Evolutionary conservation across 2,797 vertebrate genomes (phyloP).

Genomic region (Erethizon dorsatum): DNA sequence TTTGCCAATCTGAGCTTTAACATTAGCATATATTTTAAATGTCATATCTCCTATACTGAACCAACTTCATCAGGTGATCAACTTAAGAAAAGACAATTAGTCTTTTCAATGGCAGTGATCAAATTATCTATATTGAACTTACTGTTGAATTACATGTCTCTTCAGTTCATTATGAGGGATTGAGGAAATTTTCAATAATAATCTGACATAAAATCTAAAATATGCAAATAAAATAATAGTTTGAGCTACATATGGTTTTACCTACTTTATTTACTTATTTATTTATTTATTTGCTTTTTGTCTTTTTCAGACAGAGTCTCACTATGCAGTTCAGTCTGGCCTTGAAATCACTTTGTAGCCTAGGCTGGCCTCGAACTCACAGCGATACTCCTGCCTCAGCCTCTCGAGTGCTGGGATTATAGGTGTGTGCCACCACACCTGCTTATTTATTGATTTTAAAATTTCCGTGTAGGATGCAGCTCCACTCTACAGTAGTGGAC

Average conservation of each 20-base stretch:
- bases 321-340: neutral
- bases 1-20: neutral
- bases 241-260: neutral
- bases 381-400: neutral
- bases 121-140: neutral
- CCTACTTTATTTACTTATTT: conserved; percentile 5
- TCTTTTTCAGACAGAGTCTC: neutral
- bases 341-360: neutral
- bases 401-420: neutral
- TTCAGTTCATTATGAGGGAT: neutral
- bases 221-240: neutral
- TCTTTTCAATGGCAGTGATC: neutral
- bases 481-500: neutral
- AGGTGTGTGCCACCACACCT: neutral
- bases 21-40: neutral
- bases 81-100: neutral
- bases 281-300: neutral
- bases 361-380: neutral
- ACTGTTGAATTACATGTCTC: neutral
- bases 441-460: conserved; percentile 25
- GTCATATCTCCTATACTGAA: neutral
- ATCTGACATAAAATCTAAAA: neutral
- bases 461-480: neutral
- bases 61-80: neutral
- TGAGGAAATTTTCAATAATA: neutral